These are phyloP conservation scores for Mionectes macconnelli DNA, from an alignment of 2,113 vertebrate species.

Conservation along the genomic window DNA sequence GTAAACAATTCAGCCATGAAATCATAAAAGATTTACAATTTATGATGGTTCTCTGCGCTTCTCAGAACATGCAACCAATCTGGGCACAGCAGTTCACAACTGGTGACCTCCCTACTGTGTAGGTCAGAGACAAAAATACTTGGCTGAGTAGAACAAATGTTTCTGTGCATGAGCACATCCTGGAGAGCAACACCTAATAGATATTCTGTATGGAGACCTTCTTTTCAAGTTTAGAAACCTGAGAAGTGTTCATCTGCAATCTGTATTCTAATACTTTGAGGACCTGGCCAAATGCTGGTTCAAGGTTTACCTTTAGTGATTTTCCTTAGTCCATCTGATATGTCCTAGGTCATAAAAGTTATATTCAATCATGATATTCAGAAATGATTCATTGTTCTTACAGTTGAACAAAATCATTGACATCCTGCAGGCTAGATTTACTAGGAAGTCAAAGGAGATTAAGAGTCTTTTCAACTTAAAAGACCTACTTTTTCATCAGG, in stretches of 20 bases:
- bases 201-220: background rate
- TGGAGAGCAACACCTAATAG: background rate
- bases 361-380: background rate
- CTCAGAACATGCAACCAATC: background rate
- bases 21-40: background rate
- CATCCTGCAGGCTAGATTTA: background rate
- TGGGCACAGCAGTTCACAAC: background rate
- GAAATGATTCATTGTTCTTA: background rate
- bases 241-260: background rate
- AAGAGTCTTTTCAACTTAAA: background rate
- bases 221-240: background rate
- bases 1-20: background rate
- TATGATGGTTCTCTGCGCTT: background rate
- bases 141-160: background rate
- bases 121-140: background rate
- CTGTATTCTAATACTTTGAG: background rate
- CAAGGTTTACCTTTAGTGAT: background rate
- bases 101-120: background rate
- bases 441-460: background rate
- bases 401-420: background rate
- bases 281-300: background rate
- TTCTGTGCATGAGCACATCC: background rate
- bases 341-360: background rate
- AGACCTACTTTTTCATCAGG: background rate
- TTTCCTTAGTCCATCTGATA: background rate